Percentiles rank a stretch among this genome's conserved stretches.
Evolutionary conservation across 2,888 invertebrate genomes (phyloP).

Genomic region (Brenthis ino): DNA sequence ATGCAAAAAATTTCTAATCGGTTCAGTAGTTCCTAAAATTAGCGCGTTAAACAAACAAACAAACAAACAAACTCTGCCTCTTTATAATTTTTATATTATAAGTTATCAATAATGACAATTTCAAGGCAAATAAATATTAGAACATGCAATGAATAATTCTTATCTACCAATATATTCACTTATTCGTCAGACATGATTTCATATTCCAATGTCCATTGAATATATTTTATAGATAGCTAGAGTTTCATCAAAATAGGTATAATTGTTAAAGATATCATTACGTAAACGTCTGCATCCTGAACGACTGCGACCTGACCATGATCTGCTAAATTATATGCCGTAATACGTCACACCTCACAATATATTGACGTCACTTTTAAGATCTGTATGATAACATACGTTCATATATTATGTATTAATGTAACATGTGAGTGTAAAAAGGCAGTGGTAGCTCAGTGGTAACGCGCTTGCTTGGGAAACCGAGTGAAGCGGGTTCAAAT

Average conservation of each 20-base stretch:
- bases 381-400: conserved; percentile 5
- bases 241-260: not conserved
- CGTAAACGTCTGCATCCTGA: not conserved
- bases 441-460: too few species aligned
- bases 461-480: too few species aligned
- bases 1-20: too few species aligned
- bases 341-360: conserved; percentile 7
- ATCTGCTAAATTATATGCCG: conserved; percentile 11
- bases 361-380: conserved; percentile 15
- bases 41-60: too few species aligned
- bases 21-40: too few species aligned
- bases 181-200: conserved; percentile 8
- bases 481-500: too few species aligned
- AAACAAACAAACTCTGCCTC: too few species aligned
- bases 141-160: conserved; percentile 6
- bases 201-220: conserved; percentile 11
- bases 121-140: too few species aligned
- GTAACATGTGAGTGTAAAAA: not conserved
- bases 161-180: not conserved
- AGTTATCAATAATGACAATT: too few species aligned
- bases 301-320: conserved; percentile 11
- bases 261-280: not conserved
- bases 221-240: not conserved
- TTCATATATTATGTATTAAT: not conserved
- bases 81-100: too few species aligned